Conservation (phyloP, 2,797 vertebrate genomes). For the Rhyacichthys aspro region DNA sequence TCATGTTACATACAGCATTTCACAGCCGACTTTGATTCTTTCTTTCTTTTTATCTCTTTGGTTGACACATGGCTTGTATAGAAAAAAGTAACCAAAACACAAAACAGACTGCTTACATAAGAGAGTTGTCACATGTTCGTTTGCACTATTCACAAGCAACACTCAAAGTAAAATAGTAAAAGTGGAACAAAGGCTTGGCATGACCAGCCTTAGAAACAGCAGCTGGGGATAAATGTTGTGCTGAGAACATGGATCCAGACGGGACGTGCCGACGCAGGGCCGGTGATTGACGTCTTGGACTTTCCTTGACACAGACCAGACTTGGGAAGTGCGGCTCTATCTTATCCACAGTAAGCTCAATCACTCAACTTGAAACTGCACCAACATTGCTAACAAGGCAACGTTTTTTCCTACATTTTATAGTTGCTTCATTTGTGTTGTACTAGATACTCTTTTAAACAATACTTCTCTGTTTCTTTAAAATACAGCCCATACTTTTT, state of each 20-base stretch:
- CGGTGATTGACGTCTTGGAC: constrained; percentile 23
- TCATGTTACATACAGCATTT: not conserved
- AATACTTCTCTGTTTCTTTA: too few relatives aligned
- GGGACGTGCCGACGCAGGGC: not conserved
- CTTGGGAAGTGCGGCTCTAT: constrained; percentile 46
- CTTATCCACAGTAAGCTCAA: constrained; percentile 42
- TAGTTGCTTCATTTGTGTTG: too few relatives aligned
- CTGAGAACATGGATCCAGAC: constrained; percentile 15
- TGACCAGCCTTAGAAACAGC: not conserved
- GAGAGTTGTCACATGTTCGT: too few relatives aligned
- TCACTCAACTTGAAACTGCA: constrained; percentile 20
- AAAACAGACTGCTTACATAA: constrained; percentile 21
- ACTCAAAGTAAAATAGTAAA: not conserved
- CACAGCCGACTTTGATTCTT: not conserved
- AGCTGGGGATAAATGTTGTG: constrained; percentile 10
- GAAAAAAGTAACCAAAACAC: constrained; percentile 3
- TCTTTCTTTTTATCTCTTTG: constrained; percentile 8
- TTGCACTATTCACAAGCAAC: not conserved
- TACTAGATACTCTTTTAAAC: too few relatives aligned
- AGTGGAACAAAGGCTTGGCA: not conserved
- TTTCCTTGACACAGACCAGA: constrained; percentile 52
- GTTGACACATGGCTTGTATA: constrained; percentile 27
- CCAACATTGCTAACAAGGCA: constrained; percentile 20
- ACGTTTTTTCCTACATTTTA: too few relatives aligned
- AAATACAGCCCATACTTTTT: too few relatives aligned